Percentiles rank a stretch among this genome's conserved stretches.
Conservation (phyloP, 1,140 invertebrate genomes). For the Orius insidiosus region DNA sequence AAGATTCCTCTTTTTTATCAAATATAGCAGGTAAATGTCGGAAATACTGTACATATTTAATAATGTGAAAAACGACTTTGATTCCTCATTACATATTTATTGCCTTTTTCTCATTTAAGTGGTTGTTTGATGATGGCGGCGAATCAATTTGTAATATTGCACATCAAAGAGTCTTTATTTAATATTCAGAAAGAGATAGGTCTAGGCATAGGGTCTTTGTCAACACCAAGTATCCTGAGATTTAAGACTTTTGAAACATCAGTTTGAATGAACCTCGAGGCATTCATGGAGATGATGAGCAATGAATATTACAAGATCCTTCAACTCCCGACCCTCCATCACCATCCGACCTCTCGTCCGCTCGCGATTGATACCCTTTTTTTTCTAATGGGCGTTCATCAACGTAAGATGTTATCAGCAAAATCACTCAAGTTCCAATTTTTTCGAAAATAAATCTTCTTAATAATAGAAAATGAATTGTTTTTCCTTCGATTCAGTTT, state of each 20-base stretch:
- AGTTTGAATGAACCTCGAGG: background rate
- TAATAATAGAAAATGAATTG: too few relatives aligned
- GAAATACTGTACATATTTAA: background rate
- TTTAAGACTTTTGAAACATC: background rate
- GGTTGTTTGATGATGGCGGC: conserved; percentile 1
- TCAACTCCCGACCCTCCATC: too few relatives aligned
- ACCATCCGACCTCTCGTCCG: too few relatives aligned
- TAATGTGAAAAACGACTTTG: conserved; percentile 5
- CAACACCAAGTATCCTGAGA: background rate
- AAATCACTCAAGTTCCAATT: too few relatives aligned
- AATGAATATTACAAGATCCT: conserved; percentile 1
- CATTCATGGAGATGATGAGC: conserved; percentile 5
- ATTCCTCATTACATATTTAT: conserved; percentile 9
- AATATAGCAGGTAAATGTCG: background rate
- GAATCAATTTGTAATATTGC: conserved; percentile 6
- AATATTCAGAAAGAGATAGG: conserved; percentile 8
- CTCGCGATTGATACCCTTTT: too few relatives aligned
- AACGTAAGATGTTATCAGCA: too few relatives aligned
- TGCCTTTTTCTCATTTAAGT: conserved; percentile 7
- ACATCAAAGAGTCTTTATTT: conserved; percentile 3
- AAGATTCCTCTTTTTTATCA: background rate
- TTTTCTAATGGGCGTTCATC: too few relatives aligned
- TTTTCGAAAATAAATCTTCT: too few relatives aligned
- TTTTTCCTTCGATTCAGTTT: too few relatives aligned
- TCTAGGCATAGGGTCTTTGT: background rate